Evolutionary conservation across 2,888 invertebrate species (phyloP).

Genomic region (Eudasyphora cyanicolor): DNA sequence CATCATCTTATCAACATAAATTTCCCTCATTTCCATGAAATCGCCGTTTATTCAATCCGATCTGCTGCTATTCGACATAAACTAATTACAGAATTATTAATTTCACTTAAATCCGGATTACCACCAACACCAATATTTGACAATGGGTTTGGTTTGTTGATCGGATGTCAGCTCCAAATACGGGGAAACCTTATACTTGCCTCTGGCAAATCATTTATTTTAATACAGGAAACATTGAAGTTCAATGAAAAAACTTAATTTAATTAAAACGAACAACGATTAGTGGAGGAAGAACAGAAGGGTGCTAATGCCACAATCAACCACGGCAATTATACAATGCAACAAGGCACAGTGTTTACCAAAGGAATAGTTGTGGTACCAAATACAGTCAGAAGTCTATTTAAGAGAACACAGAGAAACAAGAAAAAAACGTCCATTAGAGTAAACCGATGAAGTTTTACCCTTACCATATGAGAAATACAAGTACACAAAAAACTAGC

Average conservation of each 20-base stretch:
- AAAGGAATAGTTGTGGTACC: too few relatives aligned
- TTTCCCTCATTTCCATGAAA: not conserved
- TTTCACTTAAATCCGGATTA: constrained; percentile 13
- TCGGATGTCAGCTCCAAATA: not conserved
- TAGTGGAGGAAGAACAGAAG: constrained; percentile 21
- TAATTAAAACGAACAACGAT: constrained; percentile 43
- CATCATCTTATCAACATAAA: not conserved
- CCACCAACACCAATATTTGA: not conserved
- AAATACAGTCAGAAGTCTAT: not conserved
- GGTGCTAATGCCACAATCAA: constrained; percentile 47
- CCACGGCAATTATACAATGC: not conserved
- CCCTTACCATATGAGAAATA: too few relatives aligned
- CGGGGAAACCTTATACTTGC: not conserved
- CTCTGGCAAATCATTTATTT: constrained; percentile 19
- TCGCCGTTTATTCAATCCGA: not conserved
- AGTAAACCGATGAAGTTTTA: too few relatives aligned
- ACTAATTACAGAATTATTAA: constrained; percentile 43
- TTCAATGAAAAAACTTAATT: constrained; percentile 41
- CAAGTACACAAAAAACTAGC: too few relatives aligned
- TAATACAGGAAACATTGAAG: not conserved
- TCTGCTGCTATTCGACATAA: not conserved
- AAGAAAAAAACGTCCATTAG: too few relatives aligned
- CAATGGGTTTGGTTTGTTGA: too few relatives aligned
- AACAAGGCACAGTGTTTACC: not conserved
- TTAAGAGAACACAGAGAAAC: not conserved